Conservation (phyloP, 2,888 invertebrate genomes). For the Drosophila meridionalis region DNA sequence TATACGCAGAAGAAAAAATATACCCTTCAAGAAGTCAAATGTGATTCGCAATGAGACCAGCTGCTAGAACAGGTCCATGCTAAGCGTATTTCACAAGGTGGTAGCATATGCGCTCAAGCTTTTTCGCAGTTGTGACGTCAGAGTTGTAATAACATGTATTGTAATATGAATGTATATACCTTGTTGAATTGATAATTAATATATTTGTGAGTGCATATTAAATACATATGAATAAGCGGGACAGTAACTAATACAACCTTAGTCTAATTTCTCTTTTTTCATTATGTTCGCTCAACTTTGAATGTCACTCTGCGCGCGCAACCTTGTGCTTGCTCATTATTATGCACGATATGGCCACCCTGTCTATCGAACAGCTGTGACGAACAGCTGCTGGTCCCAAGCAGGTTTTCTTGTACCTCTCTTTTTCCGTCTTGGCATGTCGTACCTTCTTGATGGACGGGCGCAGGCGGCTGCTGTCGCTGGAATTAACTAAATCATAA, state of each 20-base stretch:
- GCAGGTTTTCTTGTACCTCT: constrained; percentile 41
- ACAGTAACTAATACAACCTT: too few relatives aligned
- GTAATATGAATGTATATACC: too few relatives aligned
- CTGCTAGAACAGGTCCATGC: constrained; percentile 16
- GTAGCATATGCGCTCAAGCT: neutral
- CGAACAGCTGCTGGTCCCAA: constrained; percentile 43
- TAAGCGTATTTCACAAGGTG: constrained; percentile 21
- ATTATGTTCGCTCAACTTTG: neutral
- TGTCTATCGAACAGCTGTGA: constrained; percentile 38
- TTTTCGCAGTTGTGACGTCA: constrained; percentile 27
- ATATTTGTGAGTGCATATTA: neutral
- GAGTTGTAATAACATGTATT: neutral
- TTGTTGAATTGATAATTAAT: neutral
- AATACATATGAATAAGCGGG: neutral
- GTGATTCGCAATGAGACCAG: constrained; percentile 62
- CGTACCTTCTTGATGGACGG: constrained; percentile 46
- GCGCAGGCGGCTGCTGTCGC: constrained; percentile 32
- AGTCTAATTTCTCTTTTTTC: too few relatives aligned
- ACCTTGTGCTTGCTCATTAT: neutral
- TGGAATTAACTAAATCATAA: constrained; percentile 74
- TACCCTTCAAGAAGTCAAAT: constrained; percentile 84
- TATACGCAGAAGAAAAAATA: constrained; percentile 58
- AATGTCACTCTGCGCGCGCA: neutral
- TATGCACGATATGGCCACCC: constrained; percentile 12
- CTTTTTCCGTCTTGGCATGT: constrained; percentile 32